Percentiles rank a stretch among this genome's conserved stretches.
Conservation (phyloP, 2,113 vertebrate genomes). For the Pyxicephalus adspersus region DNA sequence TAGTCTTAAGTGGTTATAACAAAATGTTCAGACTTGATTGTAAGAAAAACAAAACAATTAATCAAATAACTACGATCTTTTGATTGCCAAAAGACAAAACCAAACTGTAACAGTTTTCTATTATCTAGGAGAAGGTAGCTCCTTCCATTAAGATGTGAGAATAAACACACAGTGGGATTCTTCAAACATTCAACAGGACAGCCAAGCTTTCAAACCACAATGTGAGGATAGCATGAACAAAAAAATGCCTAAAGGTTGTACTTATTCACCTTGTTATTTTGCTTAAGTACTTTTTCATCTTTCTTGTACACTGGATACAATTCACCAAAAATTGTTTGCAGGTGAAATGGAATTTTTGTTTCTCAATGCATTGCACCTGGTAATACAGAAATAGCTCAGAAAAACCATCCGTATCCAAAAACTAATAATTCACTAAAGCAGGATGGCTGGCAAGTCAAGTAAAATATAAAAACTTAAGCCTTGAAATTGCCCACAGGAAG, state of each 20-base stretch:
- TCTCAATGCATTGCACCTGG: background rate
- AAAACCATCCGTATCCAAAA: too few species aligned
- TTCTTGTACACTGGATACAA: background rate
- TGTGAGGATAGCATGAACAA: background rate
- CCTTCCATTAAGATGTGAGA: background rate
- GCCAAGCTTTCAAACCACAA: constrained; percentile 9
- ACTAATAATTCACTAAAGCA: too few species aligned
- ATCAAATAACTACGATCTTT: constrained; percentile 31
- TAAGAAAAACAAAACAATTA: constrained; percentile 52
- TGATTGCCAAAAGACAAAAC: constrained; percentile 19
- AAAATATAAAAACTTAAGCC: too few species aligned
- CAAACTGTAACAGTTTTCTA: background rate
- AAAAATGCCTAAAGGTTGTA: background rate
- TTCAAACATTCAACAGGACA: background rate
- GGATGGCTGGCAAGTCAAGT: too few species aligned
- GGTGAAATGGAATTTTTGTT: background rate
- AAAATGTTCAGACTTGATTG: constrained; percentile 48
- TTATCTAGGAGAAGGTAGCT: constrained; percentile 7
- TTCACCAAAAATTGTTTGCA: background rate
- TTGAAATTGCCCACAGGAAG: too few species aligned
- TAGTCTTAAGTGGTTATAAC: constrained; percentile 27
- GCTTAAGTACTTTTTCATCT: too few species aligned
- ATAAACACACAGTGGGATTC: background rate
- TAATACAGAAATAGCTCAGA: too few species aligned
- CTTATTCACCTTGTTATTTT: background rate